phyloP scores from a whole-genome alignment of 2,888 invertebrate genomes.

The Eupeodes latifasciatus region DNA sequence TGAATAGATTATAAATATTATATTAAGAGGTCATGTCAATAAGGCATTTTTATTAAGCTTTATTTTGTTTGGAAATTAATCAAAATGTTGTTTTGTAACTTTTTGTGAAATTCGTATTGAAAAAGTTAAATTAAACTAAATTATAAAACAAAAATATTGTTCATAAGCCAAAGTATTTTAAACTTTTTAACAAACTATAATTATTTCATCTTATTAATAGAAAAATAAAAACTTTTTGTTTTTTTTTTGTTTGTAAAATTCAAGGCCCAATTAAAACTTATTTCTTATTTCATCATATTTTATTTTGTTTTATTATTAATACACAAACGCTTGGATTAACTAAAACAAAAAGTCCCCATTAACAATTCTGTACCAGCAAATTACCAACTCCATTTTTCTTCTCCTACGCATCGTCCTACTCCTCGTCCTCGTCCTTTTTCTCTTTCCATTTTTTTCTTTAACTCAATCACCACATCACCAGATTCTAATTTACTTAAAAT shows the following conservation, averaged over 20 bases:
- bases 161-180: background rate
- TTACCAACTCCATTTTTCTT: conserved; percentile 22
- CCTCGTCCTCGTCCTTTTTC: no score
- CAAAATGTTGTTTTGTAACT: no score
- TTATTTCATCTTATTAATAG: background rate
- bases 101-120: no score
- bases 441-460: background rate
- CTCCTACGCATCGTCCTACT: no score
- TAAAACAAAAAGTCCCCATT: conserved; percentile 37
- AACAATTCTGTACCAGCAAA: conserved; percentile 42
- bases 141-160: background rate
- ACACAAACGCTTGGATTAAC: conserved; percentile 17
- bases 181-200: background rate
- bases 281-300: background rate
- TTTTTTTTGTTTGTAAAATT: background rate
- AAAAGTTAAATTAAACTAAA: no score
- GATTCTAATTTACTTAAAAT: conserved; percentile 68
- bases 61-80: no score
- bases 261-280: conserved; percentile 35
- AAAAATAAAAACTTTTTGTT: background rate
- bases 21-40: no score
- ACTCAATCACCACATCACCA: conserved; percentile 40
- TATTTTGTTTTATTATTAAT: background rate
- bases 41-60: no score
- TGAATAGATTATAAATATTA: no score